A percentile compares a stretch with the other conserved stretches of the same genome.
These are phyloP conservation scores for Xenentodon cancila DNA, from an alignment of 2,797 vertebrate genomes.

Conservation along the genomic window DNA sequence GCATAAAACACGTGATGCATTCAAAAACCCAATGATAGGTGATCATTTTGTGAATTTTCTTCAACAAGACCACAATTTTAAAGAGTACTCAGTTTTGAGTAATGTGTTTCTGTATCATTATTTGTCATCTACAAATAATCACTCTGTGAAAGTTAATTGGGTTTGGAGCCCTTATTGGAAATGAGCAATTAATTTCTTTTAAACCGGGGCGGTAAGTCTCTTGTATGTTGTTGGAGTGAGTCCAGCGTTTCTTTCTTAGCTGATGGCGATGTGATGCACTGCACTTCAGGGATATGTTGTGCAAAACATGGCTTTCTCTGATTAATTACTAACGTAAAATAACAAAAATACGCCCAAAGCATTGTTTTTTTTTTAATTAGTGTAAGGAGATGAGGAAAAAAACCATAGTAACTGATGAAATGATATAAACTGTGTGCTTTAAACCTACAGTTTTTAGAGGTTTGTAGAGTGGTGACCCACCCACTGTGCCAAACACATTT, in stretches of 20 bases:
- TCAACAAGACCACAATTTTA: not conserved
- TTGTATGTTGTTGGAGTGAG: not conserved
- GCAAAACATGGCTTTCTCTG: too few species aligned
- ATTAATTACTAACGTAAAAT: too few species aligned
- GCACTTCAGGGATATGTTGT: too few species aligned
- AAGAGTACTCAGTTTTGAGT: not conserved
- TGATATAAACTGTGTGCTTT: not conserved
- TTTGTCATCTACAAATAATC: not conserved
- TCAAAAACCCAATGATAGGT: too few species aligned
- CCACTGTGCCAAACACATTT: slow-evolving; percentile 4
- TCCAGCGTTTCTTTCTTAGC: not conserved
- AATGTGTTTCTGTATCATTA: not conserved
- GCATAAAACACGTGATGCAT: not conserved
- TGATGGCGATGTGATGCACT: not conserved
- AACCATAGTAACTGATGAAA: too few species aligned
- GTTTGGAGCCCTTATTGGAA: not conserved
- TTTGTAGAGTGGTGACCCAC: not conserved
- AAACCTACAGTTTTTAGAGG: not conserved
- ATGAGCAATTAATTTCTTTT: not conserved
- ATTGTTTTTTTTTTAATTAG: not conserved
- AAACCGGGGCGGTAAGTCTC: not conserved
- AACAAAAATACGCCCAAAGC: too few species aligned
- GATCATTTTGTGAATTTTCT: not conserved
- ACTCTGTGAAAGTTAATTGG: not conserved
- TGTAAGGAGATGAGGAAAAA: not conserved